These are phyloP conservation scores for Rhinogobio ventralis DNA, from an alignment of 2,797 vertebrate species.

Conservation along the genomic window DNA sequence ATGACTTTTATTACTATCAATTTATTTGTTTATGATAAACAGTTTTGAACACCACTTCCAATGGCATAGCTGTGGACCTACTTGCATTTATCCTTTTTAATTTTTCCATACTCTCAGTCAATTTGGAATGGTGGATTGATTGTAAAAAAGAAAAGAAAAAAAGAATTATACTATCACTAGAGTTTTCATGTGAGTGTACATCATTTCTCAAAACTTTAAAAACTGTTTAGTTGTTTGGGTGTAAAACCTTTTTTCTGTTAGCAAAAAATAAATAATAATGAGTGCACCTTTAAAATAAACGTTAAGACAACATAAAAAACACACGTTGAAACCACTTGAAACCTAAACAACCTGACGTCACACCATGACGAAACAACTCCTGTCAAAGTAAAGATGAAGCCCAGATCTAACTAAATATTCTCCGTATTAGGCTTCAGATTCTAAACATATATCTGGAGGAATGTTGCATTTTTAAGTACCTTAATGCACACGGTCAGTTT, in stretches of 20 bases:
- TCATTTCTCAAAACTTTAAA: neutral
- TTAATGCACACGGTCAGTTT: slow-evolving; percentile 16
- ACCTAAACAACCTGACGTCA: slow-evolving; percentile 23
- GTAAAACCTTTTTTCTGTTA: neutral
- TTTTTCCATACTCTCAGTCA: neutral
- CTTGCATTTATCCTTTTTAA: neutral
- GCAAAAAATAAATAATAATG: too few species aligned
- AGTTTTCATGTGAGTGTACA: neutral
- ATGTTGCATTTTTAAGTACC: slow-evolving; percentile 13
- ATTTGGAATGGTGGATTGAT: neutral
- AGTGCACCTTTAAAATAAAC: neutral
- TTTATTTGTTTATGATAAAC: neutral
- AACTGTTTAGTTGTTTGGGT: neutral
- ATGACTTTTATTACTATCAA: neutral
- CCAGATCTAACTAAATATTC: neutral
- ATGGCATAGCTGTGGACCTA: neutral
- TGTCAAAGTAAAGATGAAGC: neutral
- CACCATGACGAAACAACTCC: slow-evolving; percentile 12
- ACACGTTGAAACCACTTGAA: slow-evolving; percentile 6
- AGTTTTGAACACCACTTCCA: neutral
- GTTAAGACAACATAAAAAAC: neutral
- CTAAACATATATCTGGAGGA: neutral
- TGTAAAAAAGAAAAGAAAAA: neutral
- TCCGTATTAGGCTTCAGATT: neutral
- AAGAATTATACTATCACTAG: neutral